Evolutionary conservation across 2,113 vertebrate genomes (phyloP), one percentile per base, ranked within the genome.

Genomic region (Rana temporaria): DNA sequence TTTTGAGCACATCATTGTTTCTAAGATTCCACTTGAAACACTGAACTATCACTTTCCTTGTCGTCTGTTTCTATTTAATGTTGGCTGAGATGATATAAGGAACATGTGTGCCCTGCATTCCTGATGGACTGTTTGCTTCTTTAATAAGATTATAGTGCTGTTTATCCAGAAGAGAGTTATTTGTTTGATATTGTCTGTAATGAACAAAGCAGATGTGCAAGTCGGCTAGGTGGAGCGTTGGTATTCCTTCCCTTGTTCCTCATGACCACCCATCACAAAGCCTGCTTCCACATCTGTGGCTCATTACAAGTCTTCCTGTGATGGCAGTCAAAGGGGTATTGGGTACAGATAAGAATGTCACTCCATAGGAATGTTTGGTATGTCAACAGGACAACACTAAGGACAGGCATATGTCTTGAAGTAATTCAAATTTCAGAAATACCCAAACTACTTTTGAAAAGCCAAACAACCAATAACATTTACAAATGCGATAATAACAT

Each of bases 131-230:
- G 20, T 65, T 20, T 66, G 53, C 56, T 24, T 69, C 69, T 57
- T 74, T 65, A 82, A 71, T 71, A 71, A 63, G 67, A 66, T 60
- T 72, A 32, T 24, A 32, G 68, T 53, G 71, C 17, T 83, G 55
- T 83, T 83, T 76, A 67, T 83, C 63, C 72, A 76, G 52, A 55
- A 82, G 32, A 38, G 38, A 16, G 59, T 20, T 75, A 74, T 83
- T 60, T 76, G 72, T 60, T 76, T 82, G 71, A 67, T 67, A 76
- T 48, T 26, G 56, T 67, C 26, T 57, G 63, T 67, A 67, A 83
- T 76, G 72, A 64, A 22, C 81, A 76, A 59, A 83, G 81, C 81
- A 83, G 81, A 83, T 83, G 81, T 76, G 16, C 11, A 16, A 48
- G 66, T 62, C 32, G 70, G 15, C 17, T 73, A 24, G 19, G 52